These are phyloP conservation scores for Momotus momota DNA, from an alignment of 2,797 vertebrate genomes.

Conservation along the genomic window DNA sequence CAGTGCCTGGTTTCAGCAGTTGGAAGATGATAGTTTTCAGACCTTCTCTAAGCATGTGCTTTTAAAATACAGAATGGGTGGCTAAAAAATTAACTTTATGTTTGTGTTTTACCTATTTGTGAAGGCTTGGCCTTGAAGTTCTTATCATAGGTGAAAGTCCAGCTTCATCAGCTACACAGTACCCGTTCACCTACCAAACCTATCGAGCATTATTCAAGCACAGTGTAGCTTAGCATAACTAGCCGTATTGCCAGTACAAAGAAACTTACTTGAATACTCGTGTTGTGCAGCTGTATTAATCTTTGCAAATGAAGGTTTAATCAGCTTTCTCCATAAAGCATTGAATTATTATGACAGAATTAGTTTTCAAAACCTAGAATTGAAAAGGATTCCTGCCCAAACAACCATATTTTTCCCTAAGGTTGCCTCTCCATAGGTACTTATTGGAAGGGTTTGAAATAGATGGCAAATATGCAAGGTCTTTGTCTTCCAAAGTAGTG, in stretches of 20 bases:
- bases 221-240: neutral
- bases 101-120: neutral
- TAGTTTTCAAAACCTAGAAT: neutral
- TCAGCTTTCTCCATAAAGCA: neutral
- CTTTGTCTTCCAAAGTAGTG: neutral
- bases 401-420: neutral
- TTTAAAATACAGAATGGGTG: neutral
- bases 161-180: neutral
- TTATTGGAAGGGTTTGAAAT: neutral
- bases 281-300: neutral
- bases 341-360: neutral
- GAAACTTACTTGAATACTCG: neutral
- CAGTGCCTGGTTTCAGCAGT: neutral
- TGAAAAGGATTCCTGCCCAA: neutral
- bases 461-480: neutral
- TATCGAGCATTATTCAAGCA: fast-evolving
- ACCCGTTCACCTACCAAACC: neutral
- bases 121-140: neutral
- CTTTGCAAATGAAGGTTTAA: neutral
- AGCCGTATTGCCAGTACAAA: neutral
- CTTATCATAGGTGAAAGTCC: neutral
- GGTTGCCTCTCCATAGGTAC: neutral
- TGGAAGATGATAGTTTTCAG: neutral
- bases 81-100: neutral
- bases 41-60: neutral